Evolutionary conservation across 2,888 invertebrate species (phyloP).

Genomic region (Tenthredo livida): DNA sequence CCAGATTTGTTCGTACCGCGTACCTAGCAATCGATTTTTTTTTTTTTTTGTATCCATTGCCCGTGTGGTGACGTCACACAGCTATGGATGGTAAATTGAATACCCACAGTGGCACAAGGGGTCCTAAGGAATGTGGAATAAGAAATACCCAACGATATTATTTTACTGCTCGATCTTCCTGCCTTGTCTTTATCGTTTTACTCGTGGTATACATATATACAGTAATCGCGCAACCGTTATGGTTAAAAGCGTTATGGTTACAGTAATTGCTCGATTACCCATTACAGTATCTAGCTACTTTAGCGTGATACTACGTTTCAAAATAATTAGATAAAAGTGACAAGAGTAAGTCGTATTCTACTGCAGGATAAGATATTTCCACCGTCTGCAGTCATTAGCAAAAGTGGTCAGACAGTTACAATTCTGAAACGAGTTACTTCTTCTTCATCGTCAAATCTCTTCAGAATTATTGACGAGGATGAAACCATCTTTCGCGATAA

Average conservation of each 20-base stretch:
- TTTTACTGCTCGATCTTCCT: not conserved
- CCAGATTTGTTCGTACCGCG: not conserved
- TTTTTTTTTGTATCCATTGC: conserved; percentile 12
- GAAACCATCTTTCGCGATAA: not conserved
- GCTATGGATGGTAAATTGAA: not conserved
- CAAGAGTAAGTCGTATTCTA: not conserved
- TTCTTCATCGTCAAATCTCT: not conserved
- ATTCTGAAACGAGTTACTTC: not conserved
- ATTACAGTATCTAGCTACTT: conserved; percentile 8
- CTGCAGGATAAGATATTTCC: not conserved
- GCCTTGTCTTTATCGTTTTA: not conserved
- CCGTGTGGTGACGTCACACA: not conserved
- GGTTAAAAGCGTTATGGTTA: conserved; percentile 15
- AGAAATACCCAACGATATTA: not conserved
- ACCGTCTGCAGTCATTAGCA: not conserved
- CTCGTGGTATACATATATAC: not conserved
- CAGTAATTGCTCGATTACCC: conserved; percentile 41
- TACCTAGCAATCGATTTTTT: conserved; percentile 1
- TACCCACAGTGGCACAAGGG: not conserved
- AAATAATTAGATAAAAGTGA: conserved; percentile 32
- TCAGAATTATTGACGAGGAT: not conserved
- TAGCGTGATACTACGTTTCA: conserved; percentile 22
- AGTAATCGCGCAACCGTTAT: conserved; percentile 41
- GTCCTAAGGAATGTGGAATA: not conserved
- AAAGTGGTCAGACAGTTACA: not conserved